Evolutionary conservation across 1,140 invertebrate genomes (phyloP).

Genomic region (Aphis gossypii): DNA sequence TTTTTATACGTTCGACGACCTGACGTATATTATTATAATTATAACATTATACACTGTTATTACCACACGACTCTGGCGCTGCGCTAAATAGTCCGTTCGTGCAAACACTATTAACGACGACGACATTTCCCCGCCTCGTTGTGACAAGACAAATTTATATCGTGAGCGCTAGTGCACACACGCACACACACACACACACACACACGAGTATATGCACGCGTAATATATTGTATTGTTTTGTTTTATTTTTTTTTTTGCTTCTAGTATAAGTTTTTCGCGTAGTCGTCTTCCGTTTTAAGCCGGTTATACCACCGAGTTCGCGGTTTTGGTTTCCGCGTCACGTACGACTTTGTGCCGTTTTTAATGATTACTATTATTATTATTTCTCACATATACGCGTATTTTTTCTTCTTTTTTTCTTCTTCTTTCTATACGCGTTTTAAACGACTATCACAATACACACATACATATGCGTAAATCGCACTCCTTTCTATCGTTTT

Average conservation of each 20-base stretch:
- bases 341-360: conserved; percentile 41
- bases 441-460: neutral
- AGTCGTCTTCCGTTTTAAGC: conserved; percentile 38
- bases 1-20: neutral
- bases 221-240: conserved; percentile 19
- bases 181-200: neutral
- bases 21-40: neutral
- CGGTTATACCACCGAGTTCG: neutral
- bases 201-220: neutral
- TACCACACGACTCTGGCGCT: neutral
- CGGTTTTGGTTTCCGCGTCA: conserved; percentile 41
- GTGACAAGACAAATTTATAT: conserved; percentile 48
- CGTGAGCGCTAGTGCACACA: neutral
- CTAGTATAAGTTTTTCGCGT: conserved; percentile 20
- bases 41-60: neutral
- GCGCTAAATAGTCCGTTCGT: conserved; percentile 34
- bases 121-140: neutral
- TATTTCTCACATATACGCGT: conserved; percentile 29
- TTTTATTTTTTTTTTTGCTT: conserved; percentile 23
- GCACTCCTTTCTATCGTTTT: neutral
- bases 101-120: conserved; percentile 35
- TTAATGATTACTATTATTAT: conserved; percentile 47
- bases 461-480: neutral
- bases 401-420: neutral
- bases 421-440: neutral